phyloP scores from a whole-genome alignment of 1,140 invertebrate species.

The Zophobas morio region DNA sequence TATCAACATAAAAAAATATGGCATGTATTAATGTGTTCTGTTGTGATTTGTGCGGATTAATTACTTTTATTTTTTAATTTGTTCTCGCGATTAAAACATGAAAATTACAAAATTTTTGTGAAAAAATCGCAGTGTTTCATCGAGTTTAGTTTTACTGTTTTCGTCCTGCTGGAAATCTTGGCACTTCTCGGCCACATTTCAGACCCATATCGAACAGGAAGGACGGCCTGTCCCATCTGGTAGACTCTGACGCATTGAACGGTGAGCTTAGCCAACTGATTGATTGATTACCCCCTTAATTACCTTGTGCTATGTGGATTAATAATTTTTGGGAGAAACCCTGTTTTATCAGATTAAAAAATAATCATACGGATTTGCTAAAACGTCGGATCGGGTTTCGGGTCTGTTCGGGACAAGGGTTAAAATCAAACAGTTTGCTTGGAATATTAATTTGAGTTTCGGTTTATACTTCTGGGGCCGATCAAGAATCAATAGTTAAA shows the following conservation, averaged over 20 bases:
- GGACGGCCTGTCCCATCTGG: conserved; percentile 43
- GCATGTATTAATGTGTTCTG: no score
- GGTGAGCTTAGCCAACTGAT: conserved; percentile 40
- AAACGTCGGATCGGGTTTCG: conserved; percentile 7
- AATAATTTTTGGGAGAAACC: conserved; percentile 35
- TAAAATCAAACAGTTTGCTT: background rate
- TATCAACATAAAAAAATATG: no score
- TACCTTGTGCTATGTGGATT: conserved; percentile 39
- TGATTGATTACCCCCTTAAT: conserved; percentile 48
- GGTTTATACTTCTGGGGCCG: background rate
- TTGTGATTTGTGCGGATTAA: no score
- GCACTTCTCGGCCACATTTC: conserved; percentile 5
- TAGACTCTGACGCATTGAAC: conserved; percentile 28
- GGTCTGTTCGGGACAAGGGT: background rate
- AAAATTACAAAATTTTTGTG: no score
- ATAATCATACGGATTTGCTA: conserved; percentile 21
- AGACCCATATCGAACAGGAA: conserved; percentile 27
- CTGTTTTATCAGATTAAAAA: conserved; percentile 23
- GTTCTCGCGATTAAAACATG: no score
- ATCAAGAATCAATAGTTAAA: background rate
- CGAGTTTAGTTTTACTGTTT: background rate
- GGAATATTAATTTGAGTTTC: conserved; percentile 3
- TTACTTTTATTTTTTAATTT: no score
- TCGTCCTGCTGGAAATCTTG: conserved; percentile 7
- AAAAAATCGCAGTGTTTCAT: no score